Conservation (phyloP, 2,797 vertebrate genomes). For the Chromobotia macracanthus region DNA sequence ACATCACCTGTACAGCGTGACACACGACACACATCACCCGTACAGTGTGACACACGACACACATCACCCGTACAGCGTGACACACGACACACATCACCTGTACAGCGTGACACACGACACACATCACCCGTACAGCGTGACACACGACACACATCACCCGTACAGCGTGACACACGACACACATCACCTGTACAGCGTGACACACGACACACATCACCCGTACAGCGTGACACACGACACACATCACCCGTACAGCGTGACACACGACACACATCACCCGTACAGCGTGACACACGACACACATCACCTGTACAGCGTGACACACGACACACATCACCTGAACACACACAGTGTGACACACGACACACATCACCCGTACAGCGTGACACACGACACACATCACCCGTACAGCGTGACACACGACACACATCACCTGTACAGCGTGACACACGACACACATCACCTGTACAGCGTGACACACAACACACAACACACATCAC, state of each 20-base stretch:
- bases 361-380: conserved; percentile 53
- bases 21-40: conserved; percentile 60
- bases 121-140: conserved; percentile 6
- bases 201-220: conserved; percentile 60
- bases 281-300: conserved; percentile 55
- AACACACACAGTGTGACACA: conserved; percentile 44
- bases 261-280: conserved; percentile 60
- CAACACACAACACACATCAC: conserved; percentile 58
- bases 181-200: not conserved
- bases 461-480: conserved; percentile 27
- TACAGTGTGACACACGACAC: conserved; percentile 55
- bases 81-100: conserved; percentile 56
- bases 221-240: conserved; percentile 55
- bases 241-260: conserved; percentile 6
- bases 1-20: not conserved
- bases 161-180: conserved; percentile 55
- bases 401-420: conserved; percentile 37
- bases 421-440: conserved; percentile 48
- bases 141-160: conserved; percentile 60
- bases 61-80: conserved; percentile 6
- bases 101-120: conserved; percentile 55
- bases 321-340: conserved; percentile 60
- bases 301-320: not conserved
- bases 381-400: conserved; percentile 57
- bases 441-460: conserved; percentile 57